These are phyloP conservation scores for Drosophila anomalata DNA, from an alignment of 2,888 invertebrate species.

Conservation along the genomic window DNA sequence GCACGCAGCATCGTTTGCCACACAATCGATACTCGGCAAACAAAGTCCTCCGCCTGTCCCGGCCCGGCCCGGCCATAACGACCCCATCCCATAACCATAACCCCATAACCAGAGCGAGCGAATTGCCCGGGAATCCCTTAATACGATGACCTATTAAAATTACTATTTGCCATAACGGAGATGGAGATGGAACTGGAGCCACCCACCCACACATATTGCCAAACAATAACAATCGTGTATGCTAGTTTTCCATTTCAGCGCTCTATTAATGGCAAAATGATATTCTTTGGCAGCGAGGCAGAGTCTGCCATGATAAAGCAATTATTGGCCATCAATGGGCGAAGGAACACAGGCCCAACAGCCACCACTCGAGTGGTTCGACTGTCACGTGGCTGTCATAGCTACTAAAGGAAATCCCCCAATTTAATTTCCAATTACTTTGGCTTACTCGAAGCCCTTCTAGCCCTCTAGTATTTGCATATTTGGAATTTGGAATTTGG, in stretches of 20 bases:
- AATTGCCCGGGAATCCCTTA: slow-evolving; percentile 73
- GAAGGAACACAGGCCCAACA: neutral
- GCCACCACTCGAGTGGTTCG: neutral
- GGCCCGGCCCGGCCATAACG: no score
- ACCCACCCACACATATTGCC: neutral
- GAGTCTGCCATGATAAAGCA: slow-evolving; percentile 60
- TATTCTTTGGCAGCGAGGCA: slow-evolving; percentile 30
- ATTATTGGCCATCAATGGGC: slow-evolving; percentile 53
- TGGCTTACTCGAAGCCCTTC: slow-evolving; percentile 44
- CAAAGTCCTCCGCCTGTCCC: slow-evolving; percentile 24
- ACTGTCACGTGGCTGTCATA: slow-evolving; percentile 41
- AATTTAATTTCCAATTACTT: slow-evolving; percentile 71
- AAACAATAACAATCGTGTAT: slow-evolving; percentile 9
- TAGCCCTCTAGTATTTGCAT: slow-evolving; percentile 41
- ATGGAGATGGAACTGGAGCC: slow-evolving; percentile 2
- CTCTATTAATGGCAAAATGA: slow-evolving; percentile 52
- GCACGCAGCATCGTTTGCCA: slow-evolving; percentile 20
- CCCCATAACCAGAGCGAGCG: slow-evolving; percentile 44
- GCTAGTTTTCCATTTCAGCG: slow-evolving; percentile 27
- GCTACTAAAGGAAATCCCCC: slow-evolving; percentile 42
- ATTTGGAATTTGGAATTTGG: slow-evolving; percentile 11
- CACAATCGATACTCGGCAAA: slow-evolving; percentile 64
- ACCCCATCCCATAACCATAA: slow-evolving; percentile 16
- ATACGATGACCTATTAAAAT: slow-evolving; percentile 81
- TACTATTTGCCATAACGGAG: slow-evolving; percentile 53